Evolutionary conservation across 37 sponge, comb jelly and placozoan genomes (phyloP).

Genomic region (Crambe crambe): DNA sequence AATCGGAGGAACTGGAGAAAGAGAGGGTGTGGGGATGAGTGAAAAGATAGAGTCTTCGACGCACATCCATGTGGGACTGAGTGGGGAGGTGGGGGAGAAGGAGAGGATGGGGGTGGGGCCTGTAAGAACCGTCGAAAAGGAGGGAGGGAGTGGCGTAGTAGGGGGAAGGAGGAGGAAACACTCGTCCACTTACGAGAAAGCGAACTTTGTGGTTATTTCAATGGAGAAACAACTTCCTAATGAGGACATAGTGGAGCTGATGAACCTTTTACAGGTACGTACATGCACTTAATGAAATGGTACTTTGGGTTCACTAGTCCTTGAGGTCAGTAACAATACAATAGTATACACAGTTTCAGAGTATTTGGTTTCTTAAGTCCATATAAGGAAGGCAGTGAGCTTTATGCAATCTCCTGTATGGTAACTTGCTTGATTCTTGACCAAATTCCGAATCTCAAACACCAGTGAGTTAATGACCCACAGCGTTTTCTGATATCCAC

Average conservation of each 20-base stretch:
- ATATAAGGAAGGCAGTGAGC: neutral
- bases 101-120: neutral
- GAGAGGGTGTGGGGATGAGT: neutral
- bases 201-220: conserved; percentile 28
- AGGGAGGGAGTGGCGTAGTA: neutral
- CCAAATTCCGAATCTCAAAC: too few species aligned
- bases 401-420: too few species aligned
- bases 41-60: neutral
- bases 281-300: neutral
- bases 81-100: conserved; percentile 1
- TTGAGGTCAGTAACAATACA: too few species aligned
- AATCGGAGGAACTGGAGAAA: neutral
- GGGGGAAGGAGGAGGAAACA: conserved; percentile 24
- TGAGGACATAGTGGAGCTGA: conserved; percentile 40
- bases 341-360: too few species aligned
- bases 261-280: conserved; percentile 42
- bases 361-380: neutral
- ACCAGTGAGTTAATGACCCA: too few species aligned
- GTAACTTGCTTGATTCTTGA: too few species aligned
- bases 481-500: too few species aligned
- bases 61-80: neutral
- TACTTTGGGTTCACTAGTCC: too few species aligned
- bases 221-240: conserved; percentile 39
- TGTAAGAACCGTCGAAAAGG: neutral
- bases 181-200: conserved; percentile 6